These are phyloP conservation scores for Limnephilus auricula DNA, from an alignment of 2,888 invertebrate species.

Conservation along the genomic window DNA sequence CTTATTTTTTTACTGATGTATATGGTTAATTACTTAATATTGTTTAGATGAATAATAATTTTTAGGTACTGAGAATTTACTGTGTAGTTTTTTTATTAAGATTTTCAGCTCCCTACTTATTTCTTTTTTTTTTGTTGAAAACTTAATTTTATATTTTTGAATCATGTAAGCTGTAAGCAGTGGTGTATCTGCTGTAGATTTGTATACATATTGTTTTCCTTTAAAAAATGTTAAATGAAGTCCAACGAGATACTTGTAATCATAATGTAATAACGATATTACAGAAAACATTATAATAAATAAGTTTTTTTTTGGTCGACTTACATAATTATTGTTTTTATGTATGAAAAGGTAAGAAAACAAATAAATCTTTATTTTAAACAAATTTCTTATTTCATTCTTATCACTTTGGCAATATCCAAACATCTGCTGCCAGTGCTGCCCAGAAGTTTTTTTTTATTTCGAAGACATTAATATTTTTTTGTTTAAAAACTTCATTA, in stretches of 20 bases:
- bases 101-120: slow-evolving; percentile 21
- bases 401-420: neutral
- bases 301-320: slow-evolving; percentile 29
- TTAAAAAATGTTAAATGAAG: slow-evolving; percentile 45
- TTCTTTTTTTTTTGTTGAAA: slow-evolving; percentile 7
- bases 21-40: slow-evolving; percentile 1
- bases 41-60: neutral
- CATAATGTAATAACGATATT: slow-evolving; percentile 49
- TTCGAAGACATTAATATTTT: too few species aligned
- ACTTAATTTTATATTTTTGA: slow-evolving; percentile 23
- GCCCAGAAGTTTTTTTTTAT: neutral
- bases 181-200: neutral
- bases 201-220: slow-evolving; percentile 27
- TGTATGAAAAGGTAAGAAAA: slow-evolving; percentile 56
- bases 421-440: neutral
- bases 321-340: slow-evolving; percentile 62
- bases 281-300: slow-evolving; percentile 18
- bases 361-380: slow-evolving; percentile 61
- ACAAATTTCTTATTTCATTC: slow-evolving; percentile 35
- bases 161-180: slow-evolving; percentile 30
- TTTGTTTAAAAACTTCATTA: too few species aligned
- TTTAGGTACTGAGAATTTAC: neutral
- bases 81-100: slow-evolving; percentile 36
- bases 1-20: neutral
- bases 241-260: slow-evolving; percentile 50